Base-by-base conservation (phyloP, 1,140 invertebrate species). In the Spodoptera frugiperda region DNA sequence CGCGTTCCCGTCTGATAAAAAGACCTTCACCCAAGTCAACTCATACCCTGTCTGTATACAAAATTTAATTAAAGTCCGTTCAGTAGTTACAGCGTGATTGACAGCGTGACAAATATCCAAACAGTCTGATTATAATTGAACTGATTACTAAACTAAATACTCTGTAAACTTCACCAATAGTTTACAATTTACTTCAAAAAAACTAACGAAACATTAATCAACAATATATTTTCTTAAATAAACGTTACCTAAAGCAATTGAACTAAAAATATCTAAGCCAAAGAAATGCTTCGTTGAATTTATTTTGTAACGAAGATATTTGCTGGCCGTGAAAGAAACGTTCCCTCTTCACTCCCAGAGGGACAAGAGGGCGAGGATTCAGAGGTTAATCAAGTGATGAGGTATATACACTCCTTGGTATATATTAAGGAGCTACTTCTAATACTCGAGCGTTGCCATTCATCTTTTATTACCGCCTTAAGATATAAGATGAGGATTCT, bases 291-390 rank as follows among this genome's bases (percentile, higher is more conserved):
- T 70, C n/a, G 15, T 59, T 21, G 15, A 57, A 57, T 48, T 72
- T 72, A 72, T 48, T 44, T 46, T 57, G 39, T 73, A 59, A 59
- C 54, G 55, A 73, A 73, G 39, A 19, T 39, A 48, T 73, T 73
- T 46, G 17, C 15, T 48, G 19, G 12, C 17, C 21, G 55, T 49
- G 44, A 73, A 65, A 68, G 21, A 73, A 44, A 61, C 15, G 14
- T 12, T 49, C 44, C 21, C 5, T 73, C 19, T 73, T 48, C 8
- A 19, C 6, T 71, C 51, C 30, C 51, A 39, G 30, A 21, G 51
- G 57, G 49, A 54, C n/a, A 17, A 21, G 44, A 25, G 48, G 39
- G 21, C 15, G 63, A 21, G 25, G 48, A 14, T 39, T 39, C 30
- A 15, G 15, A 70, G 67, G 51, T 71, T 71, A 55, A 71, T 54